Conservation (phyloP, 37 sponge, comb jelly and placozoan genomes). For the Axinella damicornis region DNA sequence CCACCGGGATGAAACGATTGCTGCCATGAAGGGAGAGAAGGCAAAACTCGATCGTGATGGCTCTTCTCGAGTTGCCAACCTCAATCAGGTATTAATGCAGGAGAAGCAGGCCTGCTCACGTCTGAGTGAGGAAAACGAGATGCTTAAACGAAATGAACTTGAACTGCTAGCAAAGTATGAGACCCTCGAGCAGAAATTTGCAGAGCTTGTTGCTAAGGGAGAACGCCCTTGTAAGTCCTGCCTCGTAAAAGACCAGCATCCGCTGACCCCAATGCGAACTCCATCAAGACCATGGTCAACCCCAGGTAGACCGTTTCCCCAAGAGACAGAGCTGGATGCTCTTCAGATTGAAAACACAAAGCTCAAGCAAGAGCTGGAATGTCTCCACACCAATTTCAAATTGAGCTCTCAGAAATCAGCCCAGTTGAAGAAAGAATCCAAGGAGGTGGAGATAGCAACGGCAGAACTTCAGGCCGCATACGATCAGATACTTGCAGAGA, state of each 20-base stretch:
- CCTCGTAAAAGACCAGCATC: slow-evolving; percentile 1
- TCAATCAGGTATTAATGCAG: slow-evolving; percentile 59
- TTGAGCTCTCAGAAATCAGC: slow-evolving; percentile 53
- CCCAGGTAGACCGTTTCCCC: slow-evolving; percentile 41
- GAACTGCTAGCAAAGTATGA: slow-evolving; percentile 33
- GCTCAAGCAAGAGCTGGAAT: slow-evolving; percentile 58
- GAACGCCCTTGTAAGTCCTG: slow-evolving; percentile 16
- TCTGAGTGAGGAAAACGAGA: slow-evolving; percentile 41
- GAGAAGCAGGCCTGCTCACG: slow-evolving; percentile 46
- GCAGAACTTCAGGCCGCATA: slow-evolving; percentile 30
- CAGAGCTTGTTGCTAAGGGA: too few species aligned
- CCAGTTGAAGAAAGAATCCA: slow-evolving; percentile 48
- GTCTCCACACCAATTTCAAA: slow-evolving; percentile 63
- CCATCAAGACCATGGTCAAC: not conserved
- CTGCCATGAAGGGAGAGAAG: slow-evolving; percentile 14
- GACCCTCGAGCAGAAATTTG: slow-evolving; percentile 6
- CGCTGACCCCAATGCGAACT: not conserved
- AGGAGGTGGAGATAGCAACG: slow-evolving; percentile 35
- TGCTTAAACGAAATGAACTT: slow-evolving; percentile 11
- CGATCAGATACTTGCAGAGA: slow-evolving; percentile 35
- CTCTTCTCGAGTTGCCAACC: slow-evolving; percentile 49
- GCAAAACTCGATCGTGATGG: slow-evolving; percentile 13
- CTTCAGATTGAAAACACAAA: slow-evolving; percentile 42
- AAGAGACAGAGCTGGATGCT: slow-evolving; percentile 25
- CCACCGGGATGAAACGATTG: slow-evolving; percentile 20